A percentile compares a stretch with the other conserved stretches of the same genome.
Conservation (phyloP, 2,888 invertebrate genomes). For the Hirtodrosophila duncani region DNA sequence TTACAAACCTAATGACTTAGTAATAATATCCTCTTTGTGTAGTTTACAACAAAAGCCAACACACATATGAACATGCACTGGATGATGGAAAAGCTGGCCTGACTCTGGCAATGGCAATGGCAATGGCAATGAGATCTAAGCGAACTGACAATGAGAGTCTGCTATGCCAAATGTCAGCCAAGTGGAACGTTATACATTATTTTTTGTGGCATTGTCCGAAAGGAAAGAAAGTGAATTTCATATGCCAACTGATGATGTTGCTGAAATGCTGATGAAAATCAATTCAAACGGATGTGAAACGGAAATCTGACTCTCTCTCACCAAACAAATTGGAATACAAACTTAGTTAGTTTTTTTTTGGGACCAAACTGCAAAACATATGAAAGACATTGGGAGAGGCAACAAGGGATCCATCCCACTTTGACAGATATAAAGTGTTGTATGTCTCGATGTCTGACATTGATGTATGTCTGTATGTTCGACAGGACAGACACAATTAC, state of each 20-base stretch:
- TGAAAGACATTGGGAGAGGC: constrained; percentile 31
- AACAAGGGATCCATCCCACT: background rate
- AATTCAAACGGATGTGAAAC: constrained; percentile 63
- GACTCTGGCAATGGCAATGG: background rate
- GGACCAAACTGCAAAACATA: constrained; percentile 29
- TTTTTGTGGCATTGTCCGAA: constrained; percentile 37
- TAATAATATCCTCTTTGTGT: no score
- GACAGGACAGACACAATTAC: constrained; percentile 44
- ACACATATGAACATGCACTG: no score
- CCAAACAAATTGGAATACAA: constrained; percentile 4
- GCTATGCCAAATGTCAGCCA: constrained; percentile 45
- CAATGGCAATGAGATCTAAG: background rate
- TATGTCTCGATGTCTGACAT: constrained; percentile 55
- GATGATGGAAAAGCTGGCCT: constrained; percentile 51
- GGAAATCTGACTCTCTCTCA: constrained; percentile 13
- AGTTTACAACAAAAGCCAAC: no score
- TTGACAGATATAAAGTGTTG: constrained; percentile 66
- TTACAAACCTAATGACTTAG: no score
- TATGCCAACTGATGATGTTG: constrained; percentile 22
- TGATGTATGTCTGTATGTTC: constrained; percentile 46
- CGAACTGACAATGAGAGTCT: constrained; percentile 3
- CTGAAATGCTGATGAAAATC: constrained; percentile 28
- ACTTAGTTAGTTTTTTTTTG: constrained; percentile 5
- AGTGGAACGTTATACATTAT: constrained; percentile 56
- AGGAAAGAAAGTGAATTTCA: constrained; percentile 63